Evolutionary conservation across 35 echinoderm and acorn worm genomes (phyloP).

Genomic region (Stichopus chloronotus): DNA sequence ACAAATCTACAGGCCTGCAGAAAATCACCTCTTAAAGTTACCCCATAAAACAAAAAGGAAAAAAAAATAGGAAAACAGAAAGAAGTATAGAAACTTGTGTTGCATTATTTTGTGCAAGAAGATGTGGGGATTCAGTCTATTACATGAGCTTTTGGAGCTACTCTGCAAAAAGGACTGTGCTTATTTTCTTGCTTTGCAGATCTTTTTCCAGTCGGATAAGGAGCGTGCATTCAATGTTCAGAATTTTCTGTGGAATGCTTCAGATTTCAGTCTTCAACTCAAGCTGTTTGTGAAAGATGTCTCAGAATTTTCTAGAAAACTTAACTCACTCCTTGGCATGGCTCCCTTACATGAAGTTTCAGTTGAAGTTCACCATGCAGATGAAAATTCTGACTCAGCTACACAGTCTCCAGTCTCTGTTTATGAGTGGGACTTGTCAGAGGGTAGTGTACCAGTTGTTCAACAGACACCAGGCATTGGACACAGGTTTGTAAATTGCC

Average conservation of each 20-base stretch:
- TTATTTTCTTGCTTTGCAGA: too few species aligned
- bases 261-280: constrained; percentile 5
- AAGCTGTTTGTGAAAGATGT: constrained; percentile 22
- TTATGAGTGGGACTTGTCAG: neutral
- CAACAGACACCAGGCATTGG: neutral
- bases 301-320: neutral
- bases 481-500: neutral
- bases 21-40: too few species aligned
- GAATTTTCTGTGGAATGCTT: neutral
- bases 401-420: neutral
- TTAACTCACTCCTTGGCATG: neutral
- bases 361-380: constrained; percentile 20
- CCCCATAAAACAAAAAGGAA: too few species aligned
- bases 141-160: too few species aligned
- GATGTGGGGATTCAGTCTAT: too few species aligned
- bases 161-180: too few species aligned
- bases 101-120: too few species aligned
- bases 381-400: neutral
- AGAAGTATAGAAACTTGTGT: too few species aligned
- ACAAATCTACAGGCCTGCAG: too few species aligned
- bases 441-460: neutral
- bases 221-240: neutral
- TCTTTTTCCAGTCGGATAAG: neutral
- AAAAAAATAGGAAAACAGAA: too few species aligned
- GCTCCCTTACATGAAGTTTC: constrained; percentile 2